Conservation (phyloP, 2,888 invertebrate species). For the Acanthacorydalis orientalis region DNA sequence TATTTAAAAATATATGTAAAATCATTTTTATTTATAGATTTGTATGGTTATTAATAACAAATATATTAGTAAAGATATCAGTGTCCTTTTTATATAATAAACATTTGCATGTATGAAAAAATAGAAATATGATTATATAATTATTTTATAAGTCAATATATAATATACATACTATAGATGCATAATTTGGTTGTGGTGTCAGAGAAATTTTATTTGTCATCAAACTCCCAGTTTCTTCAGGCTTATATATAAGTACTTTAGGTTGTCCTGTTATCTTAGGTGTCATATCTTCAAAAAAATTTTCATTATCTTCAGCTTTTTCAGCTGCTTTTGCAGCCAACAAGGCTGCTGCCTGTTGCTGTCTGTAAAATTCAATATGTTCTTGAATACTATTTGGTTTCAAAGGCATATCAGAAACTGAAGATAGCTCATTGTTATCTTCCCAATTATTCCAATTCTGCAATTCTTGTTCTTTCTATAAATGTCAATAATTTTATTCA, state of each 20-base stretch:
- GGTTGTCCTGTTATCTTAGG: constrained; percentile 41
- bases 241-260: constrained; percentile 32
- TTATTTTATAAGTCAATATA: not conserved
- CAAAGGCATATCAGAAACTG: constrained; percentile 9
- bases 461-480: constrained; percentile 14
- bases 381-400: constrained; percentile 35
- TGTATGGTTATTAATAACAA: too few relatives aligned
- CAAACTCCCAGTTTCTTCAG: constrained; percentile 13
- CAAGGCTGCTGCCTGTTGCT: constrained; percentile 25
- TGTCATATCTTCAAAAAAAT: constrained; percentile 44
- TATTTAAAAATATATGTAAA: too few relatives aligned
- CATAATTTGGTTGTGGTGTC: constrained; percentile 11
- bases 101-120: too few relatives aligned
- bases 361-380: constrained; percentile 44
- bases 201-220: constrained; percentile 17
- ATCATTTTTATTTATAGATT: too few relatives aligned
- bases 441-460: constrained; percentile 45
- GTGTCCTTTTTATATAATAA: too few relatives aligned
- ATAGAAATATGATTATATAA: too few relatives aligned
- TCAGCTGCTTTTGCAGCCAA: constrained; percentile 17
- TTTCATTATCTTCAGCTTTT: constrained; percentile 28
- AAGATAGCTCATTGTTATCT: constrained; percentile 20
- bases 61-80: too few relatives aligned
- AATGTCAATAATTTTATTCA: not conserved
- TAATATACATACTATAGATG: constrained; percentile 3